Evolutionary conservation across 2,113 vertebrate species (phyloP).

Genomic region (Collichthys lucidus): DNA sequence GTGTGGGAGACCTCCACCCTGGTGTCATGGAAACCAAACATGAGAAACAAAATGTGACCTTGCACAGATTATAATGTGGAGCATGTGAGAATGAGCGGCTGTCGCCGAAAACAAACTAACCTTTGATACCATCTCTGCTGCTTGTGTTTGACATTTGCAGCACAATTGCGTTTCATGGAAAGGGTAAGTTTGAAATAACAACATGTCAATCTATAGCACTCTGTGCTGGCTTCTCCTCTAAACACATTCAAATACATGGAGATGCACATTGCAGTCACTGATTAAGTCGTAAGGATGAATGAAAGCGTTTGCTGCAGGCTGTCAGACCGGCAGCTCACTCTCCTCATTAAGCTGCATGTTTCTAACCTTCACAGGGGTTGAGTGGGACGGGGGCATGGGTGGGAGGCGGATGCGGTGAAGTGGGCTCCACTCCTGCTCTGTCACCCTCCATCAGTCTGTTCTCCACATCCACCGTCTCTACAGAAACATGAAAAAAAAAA

Average conservation of each 20-base stretch:
- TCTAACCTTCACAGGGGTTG: conserved; percentile 83
- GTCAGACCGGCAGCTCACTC: not conserved
- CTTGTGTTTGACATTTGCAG: conserved; percentile 56
- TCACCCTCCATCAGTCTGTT: conserved; percentile 78
- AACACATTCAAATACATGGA: conserved; percentile 18
- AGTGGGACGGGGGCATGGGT: conserved; percentile 35
- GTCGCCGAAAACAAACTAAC: conserved; percentile 49
- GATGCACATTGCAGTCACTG: conserved; percentile 17
- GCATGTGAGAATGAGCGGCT: conserved; percentile 22
- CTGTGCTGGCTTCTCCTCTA: not conserved
- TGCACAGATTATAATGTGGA: conserved; percentile 14
- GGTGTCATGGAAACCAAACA: conserved; percentile 65
- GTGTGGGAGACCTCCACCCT: conserved; percentile 59
- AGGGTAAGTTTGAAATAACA: conserved; percentile 36
- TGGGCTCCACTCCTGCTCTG: conserved; percentile 28
- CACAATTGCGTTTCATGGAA: conserved; percentile 44
- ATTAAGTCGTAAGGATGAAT: conserved; percentile 45
- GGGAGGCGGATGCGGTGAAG: conserved; percentile 45
- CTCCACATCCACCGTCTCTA: conserved; percentile 78
- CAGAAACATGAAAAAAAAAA: conserved; percentile 49
- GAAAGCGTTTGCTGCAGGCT: conserved; percentile 28
- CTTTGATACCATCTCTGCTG: conserved; percentile 46
- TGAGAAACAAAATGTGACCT: conserved; percentile 49
- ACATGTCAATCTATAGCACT: conserved; percentile 12
- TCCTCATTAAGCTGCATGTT: conserved; percentile 35